phyloP scores from a whole-genome alignment of 2,888 invertebrate species.

The Artemia sinica region DNA sequence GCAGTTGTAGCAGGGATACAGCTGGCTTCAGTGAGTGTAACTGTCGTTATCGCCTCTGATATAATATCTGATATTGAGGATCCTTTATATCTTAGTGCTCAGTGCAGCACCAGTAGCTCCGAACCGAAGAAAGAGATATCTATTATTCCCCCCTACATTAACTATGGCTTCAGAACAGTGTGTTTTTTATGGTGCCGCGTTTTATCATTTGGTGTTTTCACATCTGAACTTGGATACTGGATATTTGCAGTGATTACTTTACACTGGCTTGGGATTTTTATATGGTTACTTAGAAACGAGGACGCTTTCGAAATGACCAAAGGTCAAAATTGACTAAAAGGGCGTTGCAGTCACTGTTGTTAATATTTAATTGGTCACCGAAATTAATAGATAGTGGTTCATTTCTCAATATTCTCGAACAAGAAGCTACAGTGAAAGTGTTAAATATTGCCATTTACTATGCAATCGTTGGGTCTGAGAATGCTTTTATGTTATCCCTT shows the following conservation, averaged over 20 bases:
- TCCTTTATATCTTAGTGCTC: background rate
- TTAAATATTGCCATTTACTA: constrained; percentile 21
- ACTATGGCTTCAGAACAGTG: constrained; percentile 15
- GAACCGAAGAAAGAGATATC: background rate
- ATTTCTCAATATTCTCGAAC: background rate
- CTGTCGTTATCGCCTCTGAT: constrained; percentile 14
- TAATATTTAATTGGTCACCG: constrained; percentile 22
- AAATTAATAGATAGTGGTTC: background rate
- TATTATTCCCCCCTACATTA: background rate
- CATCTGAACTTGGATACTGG: constrained; percentile 21
- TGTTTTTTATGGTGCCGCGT: constrained; percentile 20
- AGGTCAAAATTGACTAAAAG: constrained; percentile 5
- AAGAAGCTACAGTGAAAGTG: constrained; percentile 15
- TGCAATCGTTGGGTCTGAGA: constrained; percentile 21
- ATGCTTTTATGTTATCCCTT: constrained; percentile 21
- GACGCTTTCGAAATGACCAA: background rate
- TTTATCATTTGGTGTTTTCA: constrained; percentile 21
- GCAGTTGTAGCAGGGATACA: constrained; percentile 18
- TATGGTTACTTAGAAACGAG: constrained; percentile 20
- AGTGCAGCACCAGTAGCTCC: background rate
- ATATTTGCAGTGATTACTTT: constrained; percentile 21
- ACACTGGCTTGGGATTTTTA: constrained; percentile 20
- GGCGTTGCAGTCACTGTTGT: constrained; percentile 19
- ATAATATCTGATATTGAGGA: constrained; percentile 7
- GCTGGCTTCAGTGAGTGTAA: constrained; percentile 17